Evolutionary conservation across 2,113 vertebrate species (phyloP), one percentile per base, ranked within the genome.

Genomic region (Copsychus sechellarum): DNA sequence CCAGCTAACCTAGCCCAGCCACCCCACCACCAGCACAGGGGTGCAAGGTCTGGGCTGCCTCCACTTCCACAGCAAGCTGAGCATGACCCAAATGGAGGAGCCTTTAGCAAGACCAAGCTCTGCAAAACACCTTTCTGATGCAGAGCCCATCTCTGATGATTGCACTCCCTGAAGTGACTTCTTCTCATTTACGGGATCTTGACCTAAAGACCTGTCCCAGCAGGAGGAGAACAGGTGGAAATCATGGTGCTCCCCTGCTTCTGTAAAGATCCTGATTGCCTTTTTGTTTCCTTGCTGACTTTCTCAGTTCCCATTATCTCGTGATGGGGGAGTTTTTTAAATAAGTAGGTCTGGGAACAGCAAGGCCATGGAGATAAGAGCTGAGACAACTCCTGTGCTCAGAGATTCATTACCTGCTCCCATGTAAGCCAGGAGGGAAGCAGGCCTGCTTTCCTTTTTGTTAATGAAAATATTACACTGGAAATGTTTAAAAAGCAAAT

Each of bases 401-500:
- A 5, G 81, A 82, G 85, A 80, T 95, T 93, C 90, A 87, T 95
- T 96, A 83, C 90, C 42, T 90, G 45, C 47, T 96, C 54, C 48
- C 10, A 1, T 76, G 33, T 47, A 65, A 69, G 81, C 54, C 42
- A 47, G 62, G 42, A 82, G 74, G 66, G 45, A 64, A 80, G 42
- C 2, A 2, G 76, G 21, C 45, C 20, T 67, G 45, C 61, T 71
- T 78, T 91, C 36, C 54, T 87, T 85, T 56, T 58, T 57, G 13
- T 86, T 92, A 70, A 87, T 73, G 79, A 62, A 93, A 95, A 81
- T n/a, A 60, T 5, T 4, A 33, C 70, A 50, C 20, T 15, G 29
- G 54, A 70, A 76, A 34, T 38, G 80, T 76, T 38, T 22, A 5
- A 8, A 24, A 92, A 79, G 58, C 78, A 92, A 89, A 96, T 91